Evolutionary conservation across 2,888 invertebrate genomes (phyloP), one percentile per base, ranked within the genome.

Genomic region (Eupithecia subumbrata): DNA sequence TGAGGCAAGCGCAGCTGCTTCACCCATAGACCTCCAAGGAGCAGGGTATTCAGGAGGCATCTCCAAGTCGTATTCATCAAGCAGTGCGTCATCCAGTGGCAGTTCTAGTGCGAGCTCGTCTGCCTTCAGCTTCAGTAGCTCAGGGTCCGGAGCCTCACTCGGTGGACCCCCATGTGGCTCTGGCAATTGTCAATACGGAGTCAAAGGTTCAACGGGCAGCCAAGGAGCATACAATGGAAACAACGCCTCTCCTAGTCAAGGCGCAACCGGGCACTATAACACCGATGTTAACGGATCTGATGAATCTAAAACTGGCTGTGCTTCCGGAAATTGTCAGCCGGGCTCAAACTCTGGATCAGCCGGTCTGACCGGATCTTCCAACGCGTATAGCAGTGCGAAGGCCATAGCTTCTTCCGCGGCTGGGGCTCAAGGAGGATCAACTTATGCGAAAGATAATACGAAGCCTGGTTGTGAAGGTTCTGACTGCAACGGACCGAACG

Each of bases 1-100:
- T 76, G 88, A 87, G 71, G 88, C 91, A 70, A 84, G 83, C 77
- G 91, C 93, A 43, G 83, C 82, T 43, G 88, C 92, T 48, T 72
- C 88, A 43, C 90, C 92, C n/a, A 74, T 88, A 9, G 82, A 84
- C 72, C 82, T 88, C 5, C 84, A 83, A 75, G 89, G 88, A 43
- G 80, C 83, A 8, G 93, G 90, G 82, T 91, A 86, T 90, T 88
- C 94, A 79, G 91, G 96, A 87, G 92, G 93, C 86, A 90, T 91
- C 86, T 87, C 95, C 45, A 89, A 93, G 81, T 89, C 95, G 0
- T 90, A 92, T 45, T 86, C 95, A 18, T 90, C 93, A 30, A 95
- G 93, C 80, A 92, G 87, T 66, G 89, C 95, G 22, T 89, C 94
- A 60, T 89, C 93, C 2, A 93, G 94, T 83, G 88, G 94, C 45